These are phyloP conservation scores for Bagarius yarrelli DNA, from an alignment of 2,113 vertebrate genomes.

Conservation along the genomic window DNA sequence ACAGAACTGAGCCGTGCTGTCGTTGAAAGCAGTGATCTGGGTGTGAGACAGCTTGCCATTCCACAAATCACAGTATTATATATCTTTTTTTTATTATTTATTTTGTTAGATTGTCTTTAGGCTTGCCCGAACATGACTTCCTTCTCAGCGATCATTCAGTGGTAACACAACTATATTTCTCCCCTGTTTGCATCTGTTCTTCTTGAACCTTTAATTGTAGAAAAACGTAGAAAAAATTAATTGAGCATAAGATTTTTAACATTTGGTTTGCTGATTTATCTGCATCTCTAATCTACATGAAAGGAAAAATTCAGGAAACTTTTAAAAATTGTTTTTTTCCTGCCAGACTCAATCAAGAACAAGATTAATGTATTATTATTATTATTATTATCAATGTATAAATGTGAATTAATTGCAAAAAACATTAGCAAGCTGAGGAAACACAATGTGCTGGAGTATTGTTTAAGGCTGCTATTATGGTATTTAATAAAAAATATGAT, in stretches of 20 bases:
- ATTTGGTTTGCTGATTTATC: not conserved
- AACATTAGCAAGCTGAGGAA: no score
- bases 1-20: not conserved
- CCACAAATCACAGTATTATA: not conserved
- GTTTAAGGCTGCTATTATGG: not conserved
- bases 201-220: not conserved
- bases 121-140: not conserved
- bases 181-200: not conserved
- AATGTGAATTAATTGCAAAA: no score
- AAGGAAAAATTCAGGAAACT: no score
- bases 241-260: not conserved
- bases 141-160: not conserved
- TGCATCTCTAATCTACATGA: not conserved
- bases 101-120: not conserved
- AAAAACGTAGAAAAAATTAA: not conserved
- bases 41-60: not conserved
- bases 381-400: no score
- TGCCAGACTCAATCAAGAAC: no score
- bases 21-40: not conserved
- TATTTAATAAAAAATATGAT: not conserved
- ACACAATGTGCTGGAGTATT: no score
- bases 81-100: not conserved
- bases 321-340: no score
- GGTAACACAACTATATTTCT: not conserved
- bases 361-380: no score